phyloP scores from a whole-genome alignment of 1,140 invertebrate genomes.

The Temnothorax curvispinosus region DNA sequence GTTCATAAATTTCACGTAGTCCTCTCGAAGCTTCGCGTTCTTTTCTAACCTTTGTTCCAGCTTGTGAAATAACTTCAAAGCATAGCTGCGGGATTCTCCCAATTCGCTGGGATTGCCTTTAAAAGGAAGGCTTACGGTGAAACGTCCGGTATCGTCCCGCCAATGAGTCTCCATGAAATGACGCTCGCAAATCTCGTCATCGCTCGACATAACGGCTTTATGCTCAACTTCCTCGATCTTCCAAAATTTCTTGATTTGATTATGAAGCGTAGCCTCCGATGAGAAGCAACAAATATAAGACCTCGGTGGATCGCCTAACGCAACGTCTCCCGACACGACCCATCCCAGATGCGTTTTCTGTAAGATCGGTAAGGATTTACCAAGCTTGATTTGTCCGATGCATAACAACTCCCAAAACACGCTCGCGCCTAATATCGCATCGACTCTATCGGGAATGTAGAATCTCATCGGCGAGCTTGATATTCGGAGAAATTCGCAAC shows the following conservation, averaged over 20 bases:
- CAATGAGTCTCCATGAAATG: not conserved
- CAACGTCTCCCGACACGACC: not conserved
- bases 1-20: not conserved
- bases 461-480: not conserved
- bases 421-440: not conserved
- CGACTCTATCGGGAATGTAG: not conserved
- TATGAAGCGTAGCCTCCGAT: not conserved
- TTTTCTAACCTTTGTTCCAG: not conserved
- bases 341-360: not conserved
- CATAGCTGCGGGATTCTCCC: not conserved
- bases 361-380: not conserved
- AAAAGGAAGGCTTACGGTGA: not conserved
- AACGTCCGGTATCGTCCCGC: not conserved
- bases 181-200: not conserved
- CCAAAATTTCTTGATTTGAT: not conserved
- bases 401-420: not conserved
- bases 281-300: not conserved
- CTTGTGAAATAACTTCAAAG: not conserved
- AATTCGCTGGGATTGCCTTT: not conserved
- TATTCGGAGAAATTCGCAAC: not conserved
- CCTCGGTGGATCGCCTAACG: not conserved
- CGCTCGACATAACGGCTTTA: too few species aligned
- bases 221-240: not conserved
- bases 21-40: not conserved
- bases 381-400: not conserved